phyloP scores from a whole-genome alignment of 2,797 vertebrate species.

The Heteromormyrus szaboi region DNA sequence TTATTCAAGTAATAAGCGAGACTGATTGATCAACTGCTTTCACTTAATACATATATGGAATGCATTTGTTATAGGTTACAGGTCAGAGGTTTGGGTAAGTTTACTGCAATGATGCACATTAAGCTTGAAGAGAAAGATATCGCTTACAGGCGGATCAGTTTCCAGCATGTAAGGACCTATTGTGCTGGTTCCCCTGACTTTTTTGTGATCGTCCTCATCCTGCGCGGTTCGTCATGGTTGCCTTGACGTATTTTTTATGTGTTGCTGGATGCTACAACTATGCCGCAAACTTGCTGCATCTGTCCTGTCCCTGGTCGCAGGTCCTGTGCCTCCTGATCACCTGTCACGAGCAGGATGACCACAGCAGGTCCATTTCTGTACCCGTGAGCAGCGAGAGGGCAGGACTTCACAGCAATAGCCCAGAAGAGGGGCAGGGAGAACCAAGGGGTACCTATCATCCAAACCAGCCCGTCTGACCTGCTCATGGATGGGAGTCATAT shows the following conservation, averaged over 20 bases:
- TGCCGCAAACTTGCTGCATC: not conserved
- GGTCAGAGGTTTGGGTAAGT: not conserved
- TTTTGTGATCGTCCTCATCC: not conserved
- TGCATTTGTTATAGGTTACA: slow-evolving; percentile 13
- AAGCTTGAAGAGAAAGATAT: not conserved
- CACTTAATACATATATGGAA: slow-evolving; percentile 4
- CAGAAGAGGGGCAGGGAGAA: not conserved
- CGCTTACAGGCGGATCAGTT: not conserved
- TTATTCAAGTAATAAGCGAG: slow-evolving; percentile 1
- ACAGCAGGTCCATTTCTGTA: not conserved
- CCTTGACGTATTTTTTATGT: not conserved
- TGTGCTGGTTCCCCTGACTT: not conserved
- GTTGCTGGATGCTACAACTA: not conserved
- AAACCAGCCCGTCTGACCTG: not conserved
- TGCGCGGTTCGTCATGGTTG: not conserved
- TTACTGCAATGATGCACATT: slow-evolving; percentile 11
- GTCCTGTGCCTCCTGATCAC: not conserved
- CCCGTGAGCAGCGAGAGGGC: not conserved
- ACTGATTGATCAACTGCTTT: not conserved
- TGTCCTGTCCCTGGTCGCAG: not conserved
- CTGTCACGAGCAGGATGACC: not conserved
- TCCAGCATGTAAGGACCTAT: not conserved
- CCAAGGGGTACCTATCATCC: not conserved
- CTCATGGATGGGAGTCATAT: not conserved
- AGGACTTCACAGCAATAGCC: not conserved